These are phyloP conservation scores for Synchiropus splendidus DNA, from an alignment of 2,113 vertebrate genomes.

Conservation along the genomic window DNA sequence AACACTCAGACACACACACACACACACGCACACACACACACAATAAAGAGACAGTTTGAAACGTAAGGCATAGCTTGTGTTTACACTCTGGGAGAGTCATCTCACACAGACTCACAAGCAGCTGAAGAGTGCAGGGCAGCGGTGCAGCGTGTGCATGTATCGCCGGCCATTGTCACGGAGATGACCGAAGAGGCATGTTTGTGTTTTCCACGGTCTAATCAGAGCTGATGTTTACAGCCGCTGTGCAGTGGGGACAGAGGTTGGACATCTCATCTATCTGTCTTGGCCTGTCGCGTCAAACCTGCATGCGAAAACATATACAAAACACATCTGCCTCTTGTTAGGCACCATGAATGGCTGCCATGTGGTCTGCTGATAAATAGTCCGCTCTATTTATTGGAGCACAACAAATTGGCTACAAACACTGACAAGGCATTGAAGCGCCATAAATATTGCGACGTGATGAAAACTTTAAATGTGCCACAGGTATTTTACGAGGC, in stretches of 20 bases:
- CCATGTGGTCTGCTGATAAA: slow-evolving; percentile 78
- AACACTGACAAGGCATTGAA: slow-evolving; percentile 75
- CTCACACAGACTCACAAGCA: slow-evolving; percentile 42
- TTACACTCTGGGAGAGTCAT: slow-evolving; percentile 58
- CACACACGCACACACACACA: slow-evolving; percentile 21
- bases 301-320: slow-evolving; percentile 69
- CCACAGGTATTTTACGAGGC: slow-evolving; percentile 66
- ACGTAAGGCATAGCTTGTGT: slow-evolving; percentile 42
- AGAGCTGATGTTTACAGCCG: slow-evolving; percentile 51
- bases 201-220: slow-evolving; percentile 52
- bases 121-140: slow-evolving; percentile 27
- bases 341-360: slow-evolving; percentile 76
- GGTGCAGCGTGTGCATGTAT: slow-evolving; percentile 25
- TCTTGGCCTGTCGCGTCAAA: slow-evolving; percentile 63
- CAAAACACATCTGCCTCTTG: slow-evolving; percentile 79
- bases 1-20: slow-evolving; percentile 87
- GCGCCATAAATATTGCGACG: slow-evolving; percentile 65
- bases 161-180: slow-evolving; percentile 43
- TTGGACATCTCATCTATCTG: slow-evolving; percentile 60
- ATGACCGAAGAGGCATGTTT: slow-evolving; percentile 35
- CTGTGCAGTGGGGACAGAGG: slow-evolving; percentile 45
- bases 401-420: slow-evolving; percentile 76
- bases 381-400: slow-evolving; percentile 76
- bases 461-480: slow-evolving; percentile 69
- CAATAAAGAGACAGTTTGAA: slow-evolving; percentile 40